A percentile compares a stretch with the other conserved stretches of the same genome.
Conservation (phyloP, 1,140 invertebrate genomes). For the Bombus confusus region DNA sequence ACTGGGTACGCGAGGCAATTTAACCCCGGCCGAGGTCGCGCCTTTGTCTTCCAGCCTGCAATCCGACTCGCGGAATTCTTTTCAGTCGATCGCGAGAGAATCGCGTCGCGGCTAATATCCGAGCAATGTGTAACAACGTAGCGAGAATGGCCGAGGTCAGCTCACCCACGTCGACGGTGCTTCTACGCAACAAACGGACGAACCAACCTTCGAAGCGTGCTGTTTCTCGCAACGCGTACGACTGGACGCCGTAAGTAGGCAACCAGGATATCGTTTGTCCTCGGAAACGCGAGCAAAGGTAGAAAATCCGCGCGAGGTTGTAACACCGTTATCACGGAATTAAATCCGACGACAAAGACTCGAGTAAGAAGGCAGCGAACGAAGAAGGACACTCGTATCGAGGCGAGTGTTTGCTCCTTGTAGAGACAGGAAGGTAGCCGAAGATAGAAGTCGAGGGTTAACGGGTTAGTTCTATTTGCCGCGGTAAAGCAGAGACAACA, state of each 20-base stretch:
- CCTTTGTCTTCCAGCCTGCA: slow-evolving; percentile 54
- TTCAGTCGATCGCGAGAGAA: slow-evolving; percentile 42
- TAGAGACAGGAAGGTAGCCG: neutral
- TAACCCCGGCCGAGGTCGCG: neutral
- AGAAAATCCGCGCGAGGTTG: neutral
- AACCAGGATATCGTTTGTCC: neutral
- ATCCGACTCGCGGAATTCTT: slow-evolving; percentile 57
- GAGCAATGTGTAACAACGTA: slow-evolving; percentile 62
- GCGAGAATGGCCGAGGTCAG: slow-evolving; percentile 4
- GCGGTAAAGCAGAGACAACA: neutral
- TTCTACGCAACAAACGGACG: neutral
- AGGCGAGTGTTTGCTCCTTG: neutral
- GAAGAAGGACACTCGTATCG: neutral
- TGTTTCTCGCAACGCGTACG: no score
- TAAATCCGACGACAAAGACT: neutral
- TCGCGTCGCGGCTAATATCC: slow-evolving; percentile 53
- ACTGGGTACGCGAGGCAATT: neutral
- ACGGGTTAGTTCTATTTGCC: neutral
- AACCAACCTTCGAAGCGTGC: neutral
- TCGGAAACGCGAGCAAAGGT: neutral
- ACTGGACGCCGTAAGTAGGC: neutral
- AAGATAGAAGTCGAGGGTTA: slow-evolving; percentile 3
- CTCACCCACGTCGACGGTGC: neutral
- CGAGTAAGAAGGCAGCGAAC: neutral
- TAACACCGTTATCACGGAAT: neutral